A percentile compares a stretch with the other conserved stretches of the same genome.
These are phyloP conservation scores for Chondrosia reniformis DNA, from an alignment of 37 sponge, comb jelly and placozoan species.

Conservation along the genomic window DNA sequence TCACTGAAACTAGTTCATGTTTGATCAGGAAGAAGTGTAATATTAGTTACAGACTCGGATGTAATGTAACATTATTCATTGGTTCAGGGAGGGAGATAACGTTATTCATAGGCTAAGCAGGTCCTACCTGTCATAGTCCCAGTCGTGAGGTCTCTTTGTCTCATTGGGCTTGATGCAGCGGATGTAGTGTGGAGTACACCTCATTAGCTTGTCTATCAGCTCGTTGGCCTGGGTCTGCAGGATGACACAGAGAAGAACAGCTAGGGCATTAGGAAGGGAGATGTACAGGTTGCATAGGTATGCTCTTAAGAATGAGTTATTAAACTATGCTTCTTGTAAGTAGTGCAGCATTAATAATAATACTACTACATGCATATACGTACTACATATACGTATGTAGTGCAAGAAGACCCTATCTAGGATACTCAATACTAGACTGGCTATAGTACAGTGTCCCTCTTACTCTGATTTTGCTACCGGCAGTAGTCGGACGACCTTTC, in stretches of 20 bases:
- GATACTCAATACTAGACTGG: too few relatives aligned
- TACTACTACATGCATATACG: too few relatives aligned
- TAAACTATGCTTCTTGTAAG: not conserved
- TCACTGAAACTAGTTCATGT: constrained; percentile 12
- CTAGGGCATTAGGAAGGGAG: not conserved
- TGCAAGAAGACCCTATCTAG: too few relatives aligned
- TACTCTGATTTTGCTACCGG: constrained; percentile 82
- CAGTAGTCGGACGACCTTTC: constrained; percentile 84
- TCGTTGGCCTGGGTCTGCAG: constrained; percentile 91
- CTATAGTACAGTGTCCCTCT: not conserved
- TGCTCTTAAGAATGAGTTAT: not conserved
- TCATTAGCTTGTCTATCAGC: constrained; percentile 80
- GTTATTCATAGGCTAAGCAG: not conserved
- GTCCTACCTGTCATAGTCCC: constrained; percentile 84
- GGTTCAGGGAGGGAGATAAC: too few relatives aligned
- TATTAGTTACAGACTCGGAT: too few relatives aligned
- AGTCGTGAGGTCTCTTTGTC: constrained; percentile 92
- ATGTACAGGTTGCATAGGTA: too few relatives aligned
- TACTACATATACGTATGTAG: too few relatives aligned
- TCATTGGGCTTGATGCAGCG: constrained; percentile 99
- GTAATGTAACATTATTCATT: too few relatives aligned
- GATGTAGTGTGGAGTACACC: constrained; percentile 96
- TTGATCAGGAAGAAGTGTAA: not conserved
- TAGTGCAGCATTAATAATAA: not conserved
- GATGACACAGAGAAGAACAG: not conserved